These are phyloP conservation scores for Dendropsophus ebraccatus DNA, from an alignment of 2,113 vertebrate genomes.

Conservation along the genomic window DNA sequence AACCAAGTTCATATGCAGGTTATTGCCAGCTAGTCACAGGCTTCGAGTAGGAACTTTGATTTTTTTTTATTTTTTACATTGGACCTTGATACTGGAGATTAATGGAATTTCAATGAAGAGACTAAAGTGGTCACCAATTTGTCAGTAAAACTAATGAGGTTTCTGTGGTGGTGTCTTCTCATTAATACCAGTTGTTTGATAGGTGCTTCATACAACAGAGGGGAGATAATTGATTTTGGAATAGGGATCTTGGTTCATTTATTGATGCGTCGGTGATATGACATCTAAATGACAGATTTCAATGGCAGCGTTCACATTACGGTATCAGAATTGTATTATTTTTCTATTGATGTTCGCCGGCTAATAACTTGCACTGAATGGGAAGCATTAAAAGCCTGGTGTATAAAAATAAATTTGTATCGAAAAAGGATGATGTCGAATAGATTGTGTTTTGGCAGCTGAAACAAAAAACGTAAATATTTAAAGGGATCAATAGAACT, in stretches of 20 bases:
- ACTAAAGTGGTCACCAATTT: slow-evolving; percentile 80
- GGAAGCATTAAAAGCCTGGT: background rate
- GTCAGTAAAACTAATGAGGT: slow-evolving; percentile 85
- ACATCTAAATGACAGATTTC: slow-evolving; percentile 73
- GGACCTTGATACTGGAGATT: slow-evolving; percentile 80
- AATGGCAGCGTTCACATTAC: slow-evolving; percentile 9
- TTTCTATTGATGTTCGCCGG: background rate
- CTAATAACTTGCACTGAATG: background rate
- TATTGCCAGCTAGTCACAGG: slow-evolving; percentile 84
- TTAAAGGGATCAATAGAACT: background rate
- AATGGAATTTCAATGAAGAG: slow-evolving; percentile 86
- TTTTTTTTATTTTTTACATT: slow-evolving; percentile 84
- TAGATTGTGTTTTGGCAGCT: background rate
- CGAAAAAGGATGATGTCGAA: background rate
- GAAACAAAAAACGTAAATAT: background rate
- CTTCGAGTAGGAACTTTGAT: slow-evolving; percentile 82
- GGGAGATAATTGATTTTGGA: slow-evolving; percentile 83
- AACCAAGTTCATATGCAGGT: slow-evolving; percentile 85
- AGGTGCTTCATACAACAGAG: slow-evolving; percentile 80
- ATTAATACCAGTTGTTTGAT: slow-evolving; percentile 83
- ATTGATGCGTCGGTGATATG: slow-evolving; percentile 75
- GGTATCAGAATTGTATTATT: slow-evolving; percentile 24
- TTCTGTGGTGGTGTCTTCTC: slow-evolving; percentile 82
- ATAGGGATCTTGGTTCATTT: slow-evolving; percentile 66
- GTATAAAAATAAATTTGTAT: background rate